These are phyloP conservation scores for Ectropis grisescens DNA, from an alignment of 1,140 invertebrate genomes.

Conservation along the genomic window DNA sequence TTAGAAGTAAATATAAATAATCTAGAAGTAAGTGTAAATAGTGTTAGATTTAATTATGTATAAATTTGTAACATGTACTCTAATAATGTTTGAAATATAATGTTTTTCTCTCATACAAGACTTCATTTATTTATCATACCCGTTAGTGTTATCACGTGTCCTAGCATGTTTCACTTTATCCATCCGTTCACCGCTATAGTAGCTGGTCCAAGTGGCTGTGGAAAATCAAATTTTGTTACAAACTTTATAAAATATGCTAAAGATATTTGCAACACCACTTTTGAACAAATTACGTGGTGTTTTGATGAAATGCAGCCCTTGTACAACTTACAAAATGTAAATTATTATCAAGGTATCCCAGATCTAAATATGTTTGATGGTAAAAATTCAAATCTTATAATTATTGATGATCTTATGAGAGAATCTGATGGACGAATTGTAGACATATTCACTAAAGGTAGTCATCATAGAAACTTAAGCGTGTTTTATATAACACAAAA, in stretches of 20 bases:
- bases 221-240: conserved; percentile 28
- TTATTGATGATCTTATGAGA: conserved; percentile 53
- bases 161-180: conserved; percentile 17
- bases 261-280: conserved; percentile 13
- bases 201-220: conserved; percentile 18
- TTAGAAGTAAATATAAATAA: no score
- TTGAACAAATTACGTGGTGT: conserved; percentile 20
- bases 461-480: conserved; percentile 41
- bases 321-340: conserved; percentile 19
- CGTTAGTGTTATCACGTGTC: background rate
- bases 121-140: no score
- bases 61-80: no score
- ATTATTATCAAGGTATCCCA: conserved; percentile 27
- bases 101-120: no score
- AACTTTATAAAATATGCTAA: conserved; percentile 16
- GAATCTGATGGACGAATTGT: conserved; percentile 35
- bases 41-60: no score
- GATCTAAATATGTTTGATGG: conserved; percentile 29
- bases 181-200: conserved; percentile 27
- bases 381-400: conserved; percentile 21
- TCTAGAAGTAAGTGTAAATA: no score
- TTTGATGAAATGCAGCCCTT: conserved; percentile 34
- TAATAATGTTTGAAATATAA: no score
- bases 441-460: conserved; percentile 55
- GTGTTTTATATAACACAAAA: conserved; percentile 58